Evolutionary conservation across 2,888 invertebrate genomes (phyloP).

Genomic region (Aplocera efformata): DNA sequence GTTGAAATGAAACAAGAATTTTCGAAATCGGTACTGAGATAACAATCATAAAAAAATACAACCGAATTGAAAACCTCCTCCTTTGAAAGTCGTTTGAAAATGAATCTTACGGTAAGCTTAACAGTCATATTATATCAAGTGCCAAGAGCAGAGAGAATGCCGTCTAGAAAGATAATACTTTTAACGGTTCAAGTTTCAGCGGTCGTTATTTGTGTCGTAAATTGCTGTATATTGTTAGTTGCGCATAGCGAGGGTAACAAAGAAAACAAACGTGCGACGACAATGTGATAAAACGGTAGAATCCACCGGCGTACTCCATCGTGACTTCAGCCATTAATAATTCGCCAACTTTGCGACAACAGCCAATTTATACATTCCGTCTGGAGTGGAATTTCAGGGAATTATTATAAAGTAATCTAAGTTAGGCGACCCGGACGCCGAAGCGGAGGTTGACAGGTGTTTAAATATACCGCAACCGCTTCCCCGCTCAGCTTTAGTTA

Average conservation of each 20-base stretch:
- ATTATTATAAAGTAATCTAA: conserved; percentile 78
- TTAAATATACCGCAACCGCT: conserved; percentile 62
- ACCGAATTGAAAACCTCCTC: too few species aligned
- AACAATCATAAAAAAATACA: too few species aligned
- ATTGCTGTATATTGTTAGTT: conserved; percentile 53
- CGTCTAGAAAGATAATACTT: conserved; percentile 48
- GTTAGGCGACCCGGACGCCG: conserved; percentile 62
- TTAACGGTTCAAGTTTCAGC: conserved; percentile 53
- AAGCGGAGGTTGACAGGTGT: conserved; percentile 68
- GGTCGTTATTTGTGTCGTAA: conserved; percentile 54
- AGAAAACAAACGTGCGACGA: conserved; percentile 50
- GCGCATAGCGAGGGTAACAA: conserved; percentile 38
- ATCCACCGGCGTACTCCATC: conserved; percentile 41
- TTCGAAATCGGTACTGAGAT: too few species aligned
- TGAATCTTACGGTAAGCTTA: conserved; percentile 13
- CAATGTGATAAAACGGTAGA: conserved; percentile 54
- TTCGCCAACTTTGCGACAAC: conserved; percentile 60
- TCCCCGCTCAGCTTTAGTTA: conserved; percentile 38
- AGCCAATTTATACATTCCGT: conserved; percentile 64
- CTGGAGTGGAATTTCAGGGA: conserved; percentile 59
- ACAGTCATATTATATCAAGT: conserved; percentile 27
- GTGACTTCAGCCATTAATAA: conserved; percentile 60
- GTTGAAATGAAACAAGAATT: too few species aligned
- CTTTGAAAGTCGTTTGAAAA: too few species aligned
- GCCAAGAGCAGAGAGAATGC: conserved; percentile 31